Percentiles rank a stretch among this genome's conserved stretches.
phyloP scores from a whole-genome alignment of 2,113 vertebrate genomes.

The Barnardius zonarius region DNA sequence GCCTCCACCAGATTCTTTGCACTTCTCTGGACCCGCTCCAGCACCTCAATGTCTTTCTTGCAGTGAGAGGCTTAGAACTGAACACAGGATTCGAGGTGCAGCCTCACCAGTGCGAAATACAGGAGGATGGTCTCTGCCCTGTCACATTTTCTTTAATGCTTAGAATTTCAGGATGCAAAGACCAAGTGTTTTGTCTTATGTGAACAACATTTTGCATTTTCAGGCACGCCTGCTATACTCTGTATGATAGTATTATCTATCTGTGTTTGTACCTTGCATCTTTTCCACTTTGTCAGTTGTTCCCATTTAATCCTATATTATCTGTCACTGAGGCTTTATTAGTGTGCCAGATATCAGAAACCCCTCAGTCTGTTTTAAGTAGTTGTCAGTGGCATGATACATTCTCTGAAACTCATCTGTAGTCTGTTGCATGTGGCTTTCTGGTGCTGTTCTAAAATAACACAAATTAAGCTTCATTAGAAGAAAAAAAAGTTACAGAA shows the following conservation, averaged over 20 bases:
- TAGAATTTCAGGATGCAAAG: not conserved
- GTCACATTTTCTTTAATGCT: not conserved
- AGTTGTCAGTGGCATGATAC: not conserved
- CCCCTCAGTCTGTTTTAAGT: not conserved
- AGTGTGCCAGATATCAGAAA: not conserved
- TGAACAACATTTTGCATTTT: not conserved
- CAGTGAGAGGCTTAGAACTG: not conserved
- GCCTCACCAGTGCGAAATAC: not conserved
- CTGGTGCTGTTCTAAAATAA: not conserved
- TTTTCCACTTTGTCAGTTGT: not conserved
- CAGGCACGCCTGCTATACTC: not conserved
- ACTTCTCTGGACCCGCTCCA: not conserved
- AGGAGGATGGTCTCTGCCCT: not conserved
- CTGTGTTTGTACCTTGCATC: not conserved
- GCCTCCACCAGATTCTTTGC: not conserved
- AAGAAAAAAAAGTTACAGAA: not conserved
- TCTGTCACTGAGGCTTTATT: not conserved
- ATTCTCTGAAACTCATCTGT: not conserved
- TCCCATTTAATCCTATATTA: not conserved
- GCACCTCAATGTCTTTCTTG: not conserved
- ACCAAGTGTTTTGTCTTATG: rapidly evolving
- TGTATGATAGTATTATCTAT: not conserved
- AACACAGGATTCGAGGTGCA: not conserved
- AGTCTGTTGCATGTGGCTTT: not conserved
- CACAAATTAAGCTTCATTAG: not conserved